These are phyloP conservation scores for Antennarius striatus DNA, from an alignment of 2,113 vertebrate genomes.

Conservation along the genomic window DNA sequence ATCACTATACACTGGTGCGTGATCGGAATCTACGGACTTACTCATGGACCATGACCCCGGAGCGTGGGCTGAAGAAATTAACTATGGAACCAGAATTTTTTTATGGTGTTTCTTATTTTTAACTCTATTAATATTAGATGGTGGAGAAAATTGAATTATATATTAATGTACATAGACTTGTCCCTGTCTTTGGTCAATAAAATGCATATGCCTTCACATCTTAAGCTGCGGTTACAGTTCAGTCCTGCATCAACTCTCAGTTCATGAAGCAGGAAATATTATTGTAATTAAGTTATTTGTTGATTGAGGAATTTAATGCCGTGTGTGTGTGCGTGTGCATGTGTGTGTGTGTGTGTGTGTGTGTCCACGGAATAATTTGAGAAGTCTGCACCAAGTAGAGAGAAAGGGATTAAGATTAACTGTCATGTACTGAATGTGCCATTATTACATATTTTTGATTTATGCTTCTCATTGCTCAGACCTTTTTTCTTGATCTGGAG, in stretches of 20 bases:
- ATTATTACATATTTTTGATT: slow-evolving; percentile 11
- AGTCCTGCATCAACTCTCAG: neutral
- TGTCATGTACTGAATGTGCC: slow-evolving; percentile 34
- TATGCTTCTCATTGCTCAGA: slow-evolving; percentile 4
- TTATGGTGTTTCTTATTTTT: slow-evolving; percentile 55
- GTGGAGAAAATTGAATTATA: slow-evolving; percentile 68
- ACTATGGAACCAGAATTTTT: slow-evolving; percentile 46
- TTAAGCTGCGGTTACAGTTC: slow-evolving; percentile 29
- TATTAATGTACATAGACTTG: slow-evolving; percentile 84
- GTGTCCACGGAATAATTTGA: slow-evolving; percentile 8
- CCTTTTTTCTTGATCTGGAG: slow-evolving; percentile 50
- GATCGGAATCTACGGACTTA: slow-evolving; percentile 72
- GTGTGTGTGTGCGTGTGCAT: slow-evolving; percentile 31
- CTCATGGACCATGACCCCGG: slow-evolving; percentile 65
- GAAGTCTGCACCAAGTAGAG: neutral
- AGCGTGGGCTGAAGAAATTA: neutral
- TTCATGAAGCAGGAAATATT: slow-evolving; percentile 11
- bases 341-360: slow-evolving; percentile 3
- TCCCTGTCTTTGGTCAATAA: slow-evolving; percentile 80
- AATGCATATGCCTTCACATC: slow-evolving; percentile 75
- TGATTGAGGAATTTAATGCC: slow-evolving; percentile 37
- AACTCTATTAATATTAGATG: slow-evolving; percentile 42
- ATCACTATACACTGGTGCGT: slow-evolving; percentile 98
- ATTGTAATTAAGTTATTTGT: slow-evolving; percentile 1
- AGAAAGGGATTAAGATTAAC: neutral